Base-by-base conservation (phyloP, 2,888 invertebrate species). In the Caradrina kadenii region DNA sequence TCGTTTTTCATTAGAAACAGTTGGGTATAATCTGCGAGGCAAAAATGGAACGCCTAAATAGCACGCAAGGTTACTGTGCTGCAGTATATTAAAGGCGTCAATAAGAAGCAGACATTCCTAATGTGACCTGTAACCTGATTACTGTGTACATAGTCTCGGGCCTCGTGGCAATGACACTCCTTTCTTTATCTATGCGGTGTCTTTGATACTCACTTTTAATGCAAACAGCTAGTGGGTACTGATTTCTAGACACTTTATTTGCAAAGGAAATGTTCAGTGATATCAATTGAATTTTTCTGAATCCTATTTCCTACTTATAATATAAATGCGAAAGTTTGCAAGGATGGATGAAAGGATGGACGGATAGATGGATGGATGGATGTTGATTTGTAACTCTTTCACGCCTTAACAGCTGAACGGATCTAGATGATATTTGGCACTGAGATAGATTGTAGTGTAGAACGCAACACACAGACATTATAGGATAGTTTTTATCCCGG, bases 11-110 rank as follows among this genome's bases (percentile, higher is more conserved):
- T 80, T 75, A 63, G 63, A 75, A 82, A 79, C 70, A 74, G 76
- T 74, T 76, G 74, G 82, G 81, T 76, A 84, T 86, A 85, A 88
- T 87, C 87, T 89, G 87, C 84, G 86, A 88, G 86, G 86, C 85
- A 86, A 82, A 85, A 87, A 80, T 80, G 76, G 76, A 88, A 87
- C 87, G 86, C 87, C 90, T 94, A 92, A 93, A 93, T 90, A 92
- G 92, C 92, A 83, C 86, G 90, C 95, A 93, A 94, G 94, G 93
- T 91, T 94, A 93, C 93, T 92, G 89, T 90, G 88, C 89, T 87
- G 89, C 90, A 89, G 86, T 87, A 86, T 86, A 89, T 89, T 88
- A 90, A 89, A 89, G 89, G 90, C 90, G 91, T 91, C 93, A 93
- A 93, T 93, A 91, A 91, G 90, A 88, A 86, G 88, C 87, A 87